A percentile compares a stretch with the other conserved stretches of the same genome.
Evolutionary conservation across 2,113 vertebrate genomes (phyloP).

Genomic region (Trematocara nigrifrons): DNA sequence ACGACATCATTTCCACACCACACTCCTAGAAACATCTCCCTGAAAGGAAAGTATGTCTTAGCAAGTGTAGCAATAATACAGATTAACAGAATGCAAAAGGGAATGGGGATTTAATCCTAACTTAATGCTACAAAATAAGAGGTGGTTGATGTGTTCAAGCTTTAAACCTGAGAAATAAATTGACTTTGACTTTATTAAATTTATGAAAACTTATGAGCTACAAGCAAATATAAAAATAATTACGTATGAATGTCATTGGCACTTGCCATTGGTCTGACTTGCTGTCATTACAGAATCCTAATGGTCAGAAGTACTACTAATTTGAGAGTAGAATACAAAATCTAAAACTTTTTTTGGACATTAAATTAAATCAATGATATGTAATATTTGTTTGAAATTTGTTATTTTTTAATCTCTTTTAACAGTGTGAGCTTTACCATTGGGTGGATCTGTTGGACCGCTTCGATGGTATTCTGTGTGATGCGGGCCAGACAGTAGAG

Average conservation of each 20-base stretch:
- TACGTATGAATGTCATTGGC: not conserved
- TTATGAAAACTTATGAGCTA: not conserved
- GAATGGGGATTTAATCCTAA: not conserved
- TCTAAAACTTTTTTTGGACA: not conserved
- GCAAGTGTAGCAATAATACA: not conserved
- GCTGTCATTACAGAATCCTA: not conserved
- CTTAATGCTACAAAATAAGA: not conserved
- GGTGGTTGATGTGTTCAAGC: not conserved
- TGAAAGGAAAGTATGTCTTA: not conserved
- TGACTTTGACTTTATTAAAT: not conserved
- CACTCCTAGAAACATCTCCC: not conserved
- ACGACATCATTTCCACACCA: not conserved
- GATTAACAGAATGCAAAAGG: not conserved
- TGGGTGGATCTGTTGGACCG: conserved; percentile 96
- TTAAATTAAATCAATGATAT: not conserved
- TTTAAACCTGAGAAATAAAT: not conserved
- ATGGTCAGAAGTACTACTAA: not conserved
- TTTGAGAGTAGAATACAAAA: not conserved
- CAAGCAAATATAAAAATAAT: not conserved
- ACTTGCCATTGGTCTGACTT: not conserved
- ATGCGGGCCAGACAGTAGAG: conserved; percentile 92
- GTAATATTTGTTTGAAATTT: not conserved
- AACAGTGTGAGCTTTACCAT: conserved; percentile 93
- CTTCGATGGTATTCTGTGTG: conserved; percentile 91
- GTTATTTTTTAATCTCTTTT: not conserved